Base-by-base conservation (phyloP, 37 sponge, comb jelly and placozoan species). In the Ianthella basta region DNA sequence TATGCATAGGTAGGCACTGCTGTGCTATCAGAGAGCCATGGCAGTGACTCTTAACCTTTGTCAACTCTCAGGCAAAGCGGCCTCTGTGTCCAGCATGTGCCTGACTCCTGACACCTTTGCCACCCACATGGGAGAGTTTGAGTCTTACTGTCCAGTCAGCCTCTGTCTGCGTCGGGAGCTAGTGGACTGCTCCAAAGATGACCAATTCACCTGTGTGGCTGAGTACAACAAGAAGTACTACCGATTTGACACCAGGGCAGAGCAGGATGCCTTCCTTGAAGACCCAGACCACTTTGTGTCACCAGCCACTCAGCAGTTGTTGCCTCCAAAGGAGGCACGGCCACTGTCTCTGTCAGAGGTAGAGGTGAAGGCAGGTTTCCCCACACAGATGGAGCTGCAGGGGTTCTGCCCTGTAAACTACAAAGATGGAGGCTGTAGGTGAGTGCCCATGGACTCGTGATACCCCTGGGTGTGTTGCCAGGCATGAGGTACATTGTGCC, bases 371-470 rank as follows among this genome's bases (percentile, higher is more conserved):
- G 69, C 86, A n/a, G 72, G 89, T 82, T 98, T 98, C 84, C 99
- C 96, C 20, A 92, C 89, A 59, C 84, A 91, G 72, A 79, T 91
- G 84, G 92, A 94, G 60, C 60, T 96, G 25, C 82, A 90, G 27
- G 95, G 99, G 3, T 96, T 90, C 64, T 98, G 99, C 84, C 95
- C 99, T 35, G 99, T 98, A 0, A 92, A 95, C 13, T 98, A 98
- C 57, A 67, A 88, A 24, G 89, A 92, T 67, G 97, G 99, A 41
- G 81, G 87, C 60, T 83, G 86, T 40, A 80, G 91, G 98, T 97
- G 25, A 40, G 56, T 70, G 20, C 0, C 20, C 8, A 56, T 50
- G 37, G 18, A 15, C 8, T 44, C 3, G 8, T 44, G 3, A 44
- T 8, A 44, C 50, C 34, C 23, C 23, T 25, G 34, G 34, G 23